These are phyloP conservation scores for Holacanthella duospinosa DNA, from an alignment of 2,888 invertebrate genomes.

Conservation along the genomic window DNA sequence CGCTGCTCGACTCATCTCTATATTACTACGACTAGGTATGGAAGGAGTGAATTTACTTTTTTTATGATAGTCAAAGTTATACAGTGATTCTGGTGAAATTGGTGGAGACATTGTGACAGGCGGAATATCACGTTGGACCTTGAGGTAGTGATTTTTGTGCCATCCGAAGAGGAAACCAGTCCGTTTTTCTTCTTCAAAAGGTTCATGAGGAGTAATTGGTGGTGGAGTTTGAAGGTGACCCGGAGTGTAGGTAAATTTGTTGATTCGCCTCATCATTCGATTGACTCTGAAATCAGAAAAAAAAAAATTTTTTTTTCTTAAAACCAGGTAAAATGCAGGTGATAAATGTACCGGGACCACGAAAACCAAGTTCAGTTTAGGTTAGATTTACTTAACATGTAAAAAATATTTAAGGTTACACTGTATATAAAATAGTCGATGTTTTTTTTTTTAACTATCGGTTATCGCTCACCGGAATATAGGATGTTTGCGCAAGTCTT, in stretches of 20 bases:
- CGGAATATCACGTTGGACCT: not conserved
- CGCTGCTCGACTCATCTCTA: too few species aligned
- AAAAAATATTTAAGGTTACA: too few species aligned
- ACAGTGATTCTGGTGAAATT: not conserved
- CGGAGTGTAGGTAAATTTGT: not conserved
- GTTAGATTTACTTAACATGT: too few species aligned
- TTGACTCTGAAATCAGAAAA: not conserved
- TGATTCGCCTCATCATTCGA: not conserved
- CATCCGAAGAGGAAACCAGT: slow-evolving; percentile 2
- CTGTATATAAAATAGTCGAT: too few species aligned
- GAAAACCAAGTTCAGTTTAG: too few species aligned
- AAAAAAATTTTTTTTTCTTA: not conserved
- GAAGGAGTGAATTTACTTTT: too few species aligned
- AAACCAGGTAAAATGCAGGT: too few species aligned
- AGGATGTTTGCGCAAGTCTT: not conserved
- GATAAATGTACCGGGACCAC: too few species aligned
- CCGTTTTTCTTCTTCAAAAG: not conserved
- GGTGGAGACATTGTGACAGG: not conserved
- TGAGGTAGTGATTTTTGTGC: not conserved
- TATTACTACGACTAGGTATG: too few species aligned
- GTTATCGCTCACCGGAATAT: slow-evolving; percentile 3
- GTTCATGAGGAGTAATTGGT: slow-evolving; percentile 7
- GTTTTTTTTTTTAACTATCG: too few species aligned
- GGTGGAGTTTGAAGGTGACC: not conserved
- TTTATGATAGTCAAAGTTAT: too few species aligned